Conservation (phyloP, 2,113 vertebrate genomes). For the Salvelinus namaycush region DNA sequence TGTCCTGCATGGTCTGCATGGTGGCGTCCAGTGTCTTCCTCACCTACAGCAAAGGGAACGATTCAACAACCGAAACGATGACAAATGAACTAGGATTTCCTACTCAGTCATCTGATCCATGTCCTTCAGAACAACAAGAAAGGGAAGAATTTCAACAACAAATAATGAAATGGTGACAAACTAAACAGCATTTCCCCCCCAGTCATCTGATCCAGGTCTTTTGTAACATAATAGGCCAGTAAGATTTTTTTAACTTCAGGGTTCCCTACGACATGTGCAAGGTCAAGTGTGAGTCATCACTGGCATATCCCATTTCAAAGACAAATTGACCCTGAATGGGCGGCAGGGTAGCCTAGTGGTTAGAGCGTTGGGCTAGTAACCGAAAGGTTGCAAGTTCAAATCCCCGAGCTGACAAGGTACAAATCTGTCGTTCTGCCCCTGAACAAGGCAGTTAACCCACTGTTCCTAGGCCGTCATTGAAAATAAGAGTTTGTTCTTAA, state of each 20-base stretch:
- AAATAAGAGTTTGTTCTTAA: too few species aligned
- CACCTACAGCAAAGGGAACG: constrained; percentile 74
- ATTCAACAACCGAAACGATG: background rate
- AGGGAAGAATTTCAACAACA: too few species aligned
- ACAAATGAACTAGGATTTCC: too few species aligned
- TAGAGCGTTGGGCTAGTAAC: too few species aligned
- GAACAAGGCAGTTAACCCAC: too few species aligned
- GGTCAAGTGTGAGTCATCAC: constrained; percentile 25
- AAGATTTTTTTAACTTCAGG: background rate
- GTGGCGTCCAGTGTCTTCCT: constrained; percentile 97
- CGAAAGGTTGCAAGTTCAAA: too few species aligned
- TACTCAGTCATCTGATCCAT: too few species aligned
- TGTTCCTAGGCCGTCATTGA: too few species aligned
- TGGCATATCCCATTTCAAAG: constrained; percentile 29
- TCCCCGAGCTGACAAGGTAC: too few species aligned
- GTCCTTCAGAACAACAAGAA: too few species aligned
- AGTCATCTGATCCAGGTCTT: background rate
- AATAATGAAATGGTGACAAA: background rate
- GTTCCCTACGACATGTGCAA: constrained; percentile 17
- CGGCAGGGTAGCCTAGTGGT: too few species aligned
- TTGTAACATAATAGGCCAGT: background rate
- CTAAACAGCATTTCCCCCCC: background rate
- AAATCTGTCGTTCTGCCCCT: too few species aligned
- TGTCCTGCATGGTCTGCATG: constrained; percentile 97
- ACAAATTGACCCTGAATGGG: constrained; percentile 23